Percentiles rank a stretch among this genome's conserved stretches.
Conservation (phyloP, 1,140 invertebrate species). For the Portunus trituberculatus region DNA sequence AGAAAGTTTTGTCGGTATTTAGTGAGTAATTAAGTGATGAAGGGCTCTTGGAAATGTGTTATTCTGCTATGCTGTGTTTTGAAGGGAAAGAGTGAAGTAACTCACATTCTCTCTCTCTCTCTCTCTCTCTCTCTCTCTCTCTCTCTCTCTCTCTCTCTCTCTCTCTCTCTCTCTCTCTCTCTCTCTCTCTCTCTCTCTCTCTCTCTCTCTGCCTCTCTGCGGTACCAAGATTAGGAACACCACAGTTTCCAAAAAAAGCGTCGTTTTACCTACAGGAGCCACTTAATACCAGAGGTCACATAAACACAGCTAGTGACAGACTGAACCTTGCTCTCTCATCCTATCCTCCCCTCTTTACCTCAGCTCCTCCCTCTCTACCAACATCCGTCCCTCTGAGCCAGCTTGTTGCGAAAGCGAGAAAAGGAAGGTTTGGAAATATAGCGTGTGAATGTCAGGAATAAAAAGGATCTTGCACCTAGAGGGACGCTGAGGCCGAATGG, state of each 20-base stretch:
- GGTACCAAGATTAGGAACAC: no score
- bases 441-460: conserved; percentile 8
- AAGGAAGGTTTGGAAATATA: background rate
- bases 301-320: no score
- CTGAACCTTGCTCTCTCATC: background rate
- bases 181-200: conserved; percentile 25
- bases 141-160: conserved; percentile 23
- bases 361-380: background rate
- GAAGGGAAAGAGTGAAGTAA: no score
- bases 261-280: no score
- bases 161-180: conserved; percentile 32
- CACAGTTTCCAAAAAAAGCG: no score
- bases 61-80: no score
- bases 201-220: background rate
- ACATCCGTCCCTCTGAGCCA: background rate
- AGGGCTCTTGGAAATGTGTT: no score
- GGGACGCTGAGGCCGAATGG: background rate
- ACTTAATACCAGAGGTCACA: no score
- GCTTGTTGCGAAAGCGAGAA: background rate
- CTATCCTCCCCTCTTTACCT: background rate
- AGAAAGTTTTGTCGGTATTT: no score
- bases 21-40: no score
- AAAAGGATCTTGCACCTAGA: background rate
- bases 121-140: conserved; percentile 30
- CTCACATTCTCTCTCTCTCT: background rate